A percentile compares a stretch with the other conserved stretches of the same genome.
These are phyloP conservation scores for Pseudochromis fuscus DNA, from an alignment of 2,797 vertebrate genomes.

Conservation along the genomic window DNA sequence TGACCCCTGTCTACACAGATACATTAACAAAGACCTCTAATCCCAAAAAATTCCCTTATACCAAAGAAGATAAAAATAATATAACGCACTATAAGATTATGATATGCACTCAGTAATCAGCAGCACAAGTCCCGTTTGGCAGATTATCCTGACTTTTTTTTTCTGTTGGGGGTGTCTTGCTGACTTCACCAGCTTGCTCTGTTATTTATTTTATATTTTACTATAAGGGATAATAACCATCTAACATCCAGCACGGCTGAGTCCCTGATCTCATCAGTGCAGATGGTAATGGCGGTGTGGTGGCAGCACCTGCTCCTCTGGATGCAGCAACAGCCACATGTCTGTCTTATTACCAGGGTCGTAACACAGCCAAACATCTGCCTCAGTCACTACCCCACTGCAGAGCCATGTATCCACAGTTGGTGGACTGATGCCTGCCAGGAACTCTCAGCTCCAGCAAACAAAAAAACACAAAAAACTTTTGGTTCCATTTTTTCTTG, in stretches of 20 bases:
- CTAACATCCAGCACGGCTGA: slow-evolving; percentile 45
- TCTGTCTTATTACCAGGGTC: slow-evolving; percentile 69
- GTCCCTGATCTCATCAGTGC: slow-evolving; percentile 74
- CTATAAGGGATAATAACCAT: slow-evolving; percentile 64
- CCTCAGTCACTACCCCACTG: slow-evolving; percentile 54
- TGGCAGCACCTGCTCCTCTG: slow-evolving; percentile 76
- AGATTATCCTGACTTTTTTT: slow-evolving; percentile 9
- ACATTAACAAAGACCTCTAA: too few species aligned
- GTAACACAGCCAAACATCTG: slow-evolving; percentile 78
- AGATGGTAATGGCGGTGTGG: slow-evolving; percentile 66
- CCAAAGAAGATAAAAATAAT: slow-evolving; percentile 34
- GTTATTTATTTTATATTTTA: slow-evolving; percentile 63
- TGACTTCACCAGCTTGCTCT: slow-evolving; percentile 28
- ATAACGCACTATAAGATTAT: slow-evolving; percentile 23
- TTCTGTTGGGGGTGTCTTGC: neutral
- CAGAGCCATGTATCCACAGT: slow-evolving; percentile 60
- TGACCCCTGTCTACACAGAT: too few species aligned
- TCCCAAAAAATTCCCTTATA: too few species aligned
- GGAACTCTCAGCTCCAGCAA: slow-evolving; percentile 30
- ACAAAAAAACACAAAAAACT: slow-evolving; percentile 1
- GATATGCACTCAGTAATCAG: slow-evolving; percentile 21
- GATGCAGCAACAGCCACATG: slow-evolving; percentile 66
- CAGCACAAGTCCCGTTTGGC: slow-evolving; percentile 5
- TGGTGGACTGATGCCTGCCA: slow-evolving; percentile 43
- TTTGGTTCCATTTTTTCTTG: slow-evolving; percentile 8